These are phyloP conservation scores for Conus betulinus DNA, from an alignment of 1,140 invertebrate genomes.

Conservation along the genomic window DNA sequence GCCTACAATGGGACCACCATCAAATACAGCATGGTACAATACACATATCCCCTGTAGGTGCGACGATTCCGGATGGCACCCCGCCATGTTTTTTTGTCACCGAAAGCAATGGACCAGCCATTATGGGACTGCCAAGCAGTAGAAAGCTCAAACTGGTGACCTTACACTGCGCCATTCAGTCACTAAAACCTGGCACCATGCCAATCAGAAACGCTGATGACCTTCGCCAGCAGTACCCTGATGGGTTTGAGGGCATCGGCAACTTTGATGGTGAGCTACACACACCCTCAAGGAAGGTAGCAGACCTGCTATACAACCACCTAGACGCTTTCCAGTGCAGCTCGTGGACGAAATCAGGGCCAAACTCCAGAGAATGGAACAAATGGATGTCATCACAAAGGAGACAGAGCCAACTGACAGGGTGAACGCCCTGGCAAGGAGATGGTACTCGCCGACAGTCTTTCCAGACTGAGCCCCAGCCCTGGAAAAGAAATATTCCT, in stretches of 20 bases:
- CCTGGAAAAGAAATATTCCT: too few relatives aligned
- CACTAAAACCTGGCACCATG: not conserved
- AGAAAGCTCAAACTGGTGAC: too few relatives aligned
- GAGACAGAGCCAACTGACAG: conserved; percentile 19
- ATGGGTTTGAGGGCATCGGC: conserved; percentile 6
- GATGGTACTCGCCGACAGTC: too few relatives aligned
- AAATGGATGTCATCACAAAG: not conserved
- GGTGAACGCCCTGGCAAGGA: too few relatives aligned
- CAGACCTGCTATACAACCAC: conserved; percentile 40
- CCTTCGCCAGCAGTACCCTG: conserved; percentile 6
- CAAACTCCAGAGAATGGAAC: conserved; percentile 39
- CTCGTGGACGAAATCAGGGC: conserved; percentile 42
- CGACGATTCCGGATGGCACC: not conserved
- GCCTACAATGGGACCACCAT: conserved; percentile 1
- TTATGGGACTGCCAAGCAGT: not conserved
- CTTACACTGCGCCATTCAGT: not conserved
- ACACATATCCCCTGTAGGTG: not conserved
- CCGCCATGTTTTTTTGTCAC: not conserved
- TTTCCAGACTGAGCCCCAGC: too few relatives aligned
- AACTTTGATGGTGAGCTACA: conserved; percentile 36
- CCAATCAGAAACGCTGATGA: not conserved
- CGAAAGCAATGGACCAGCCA: not conserved
- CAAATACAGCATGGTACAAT: not conserved
- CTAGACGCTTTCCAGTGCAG: conserved; percentile 38
- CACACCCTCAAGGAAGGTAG: conserved; percentile 28